Conservation (phyloP, 2,797 vertebrate species). For the Falco biarmicus region DNA sequence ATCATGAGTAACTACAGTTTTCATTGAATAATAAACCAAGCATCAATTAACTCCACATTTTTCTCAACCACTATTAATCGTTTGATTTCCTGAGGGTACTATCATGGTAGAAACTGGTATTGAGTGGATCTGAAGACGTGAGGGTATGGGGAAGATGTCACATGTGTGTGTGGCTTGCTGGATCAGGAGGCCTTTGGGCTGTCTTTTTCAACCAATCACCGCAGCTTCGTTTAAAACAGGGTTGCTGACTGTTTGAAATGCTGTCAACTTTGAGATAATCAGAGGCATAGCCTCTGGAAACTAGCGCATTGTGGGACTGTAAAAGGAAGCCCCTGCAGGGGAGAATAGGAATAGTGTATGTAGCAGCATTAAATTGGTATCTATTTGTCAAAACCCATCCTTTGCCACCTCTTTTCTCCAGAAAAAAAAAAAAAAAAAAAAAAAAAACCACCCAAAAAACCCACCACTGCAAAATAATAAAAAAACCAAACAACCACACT, state of each 20-base stretch:
- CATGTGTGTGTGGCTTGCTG: conserved; percentile 14
- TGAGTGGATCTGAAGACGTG: conserved; percentile 24
- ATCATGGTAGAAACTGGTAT: conserved; percentile 31
- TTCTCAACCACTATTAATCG: conserved; percentile 48
- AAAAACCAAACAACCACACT: too few species aligned
- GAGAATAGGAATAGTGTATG: background rate
- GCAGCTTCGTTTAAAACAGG: conserved; percentile 31
- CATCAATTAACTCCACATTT: conserved; percentile 50
- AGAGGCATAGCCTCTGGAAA: conserved; percentile 64
- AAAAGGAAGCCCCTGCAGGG: conserved; percentile 56
- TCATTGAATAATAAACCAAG: conserved; percentile 44
- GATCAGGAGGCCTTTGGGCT: conserved; percentile 39
- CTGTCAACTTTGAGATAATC: conserved; percentile 61
- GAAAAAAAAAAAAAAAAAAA: background rate
- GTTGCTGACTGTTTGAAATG: conserved; percentile 59
- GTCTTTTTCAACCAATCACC: conserved; percentile 37
- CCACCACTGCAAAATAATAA: too few species aligned
- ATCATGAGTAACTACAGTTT: background rate
- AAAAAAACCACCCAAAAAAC: too few species aligned
- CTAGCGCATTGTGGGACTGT: conserved; percentile 28
- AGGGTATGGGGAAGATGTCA: conserved; percentile 25
- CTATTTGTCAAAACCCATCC: conserved; percentile 48
- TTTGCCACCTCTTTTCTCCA: background rate
- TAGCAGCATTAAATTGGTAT: conserved; percentile 48
- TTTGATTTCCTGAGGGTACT: conserved; percentile 3